Evolutionary conservation across 2,888 invertebrate genomes (phyloP), one percentile per base, ranked within the genome.

Genomic region (Drosophila vallismaia): DNA sequence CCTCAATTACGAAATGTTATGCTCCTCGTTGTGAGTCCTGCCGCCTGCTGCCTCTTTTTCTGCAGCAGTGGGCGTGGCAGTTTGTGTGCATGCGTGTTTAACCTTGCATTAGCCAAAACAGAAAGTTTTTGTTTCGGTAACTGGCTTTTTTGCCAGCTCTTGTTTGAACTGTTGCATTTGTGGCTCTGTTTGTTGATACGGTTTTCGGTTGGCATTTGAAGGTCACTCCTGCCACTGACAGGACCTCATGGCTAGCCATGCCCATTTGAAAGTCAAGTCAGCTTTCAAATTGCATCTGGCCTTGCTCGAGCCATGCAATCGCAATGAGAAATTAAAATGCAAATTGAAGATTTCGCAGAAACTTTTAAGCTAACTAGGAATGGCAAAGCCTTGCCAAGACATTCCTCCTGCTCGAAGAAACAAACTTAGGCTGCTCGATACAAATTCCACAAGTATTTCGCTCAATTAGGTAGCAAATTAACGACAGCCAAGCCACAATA

Each of bases 401-500:
- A 14, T 14, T 14, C 14, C 14, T 14, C 14, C 14, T 14, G 14
- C 1, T 14, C 19, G 2, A 19, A 19, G 19, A 2, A 19, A 19
- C 19, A 19, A 19, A 19, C 2, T 1, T 19, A 19, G 19, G 19
- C 19, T 1, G 19, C 19, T 54, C 48, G 19, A 46, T 44, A 38
- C 19, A 40, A 59, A 59, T 50, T 29, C 31, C 36, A 19, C 38
- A 48, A 26, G 36, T 48, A 24, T 44, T 45, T 36, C 48, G 57
- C 45, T 51, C 63, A 77, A 80, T 85, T 81, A 85, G 76, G 62
- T 48, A 67, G 55, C 58, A 64, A 76, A 82, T 81, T 76, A 79
- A 69, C 77, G 71, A 31, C 58, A 59, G 36, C 51, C 29, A 42
- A 14, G 45, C 60, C 58, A 58, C 58, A 38, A 9, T 26, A n/a